Base-by-base conservation (phyloP, 2,113 vertebrate species). In the Ancistrus triradiatus region DNA sequence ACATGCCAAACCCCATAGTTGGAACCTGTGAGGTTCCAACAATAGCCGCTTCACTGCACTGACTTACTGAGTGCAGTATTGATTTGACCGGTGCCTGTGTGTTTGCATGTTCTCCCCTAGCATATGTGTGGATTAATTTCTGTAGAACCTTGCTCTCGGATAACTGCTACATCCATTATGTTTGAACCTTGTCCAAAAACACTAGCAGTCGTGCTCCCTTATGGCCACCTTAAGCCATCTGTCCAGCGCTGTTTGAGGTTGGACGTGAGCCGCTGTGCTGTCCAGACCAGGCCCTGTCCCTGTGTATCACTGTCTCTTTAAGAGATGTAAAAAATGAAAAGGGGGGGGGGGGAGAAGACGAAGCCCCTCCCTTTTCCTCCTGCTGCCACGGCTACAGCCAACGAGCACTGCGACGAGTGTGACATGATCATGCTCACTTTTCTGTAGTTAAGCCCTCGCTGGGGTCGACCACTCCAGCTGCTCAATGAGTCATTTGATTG, bases 401-500 rank as follows among this genome's bases (percentile, higher is more conserved):
- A 86, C 85, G 87, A 89, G 86, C 87, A 88, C 86, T 85, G 84
- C 84, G 50, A 90, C 4, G 13, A 91, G 91, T 87, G 85, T 83
- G 90, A 91, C 90, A 90, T 80, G 85, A 87, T 87, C 88, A 78
- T 84, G 85, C 84, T 88, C 86, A 84, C 88, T 91, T 86, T n/a
- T 88, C 88, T 78, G 80, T 87, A 84, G 86, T 90, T 91, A 91
- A 91, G 89, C 86, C 89, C 86, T 87, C 83, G 82, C 77, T 79
- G 80, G 84, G 86, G 87, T 88, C 86, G 86, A 83, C 82, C 78
- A 70, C 81, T 87, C 84, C 84, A 81, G 79, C 86, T 89, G 84
- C 87, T 90, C 85, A 76, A 85, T 84, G 88, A 89, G 86, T 90
- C 90, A 90, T 89, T 90, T 89, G 90, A 91, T 90, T 88, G 91